Percentiles rank a stretch among this genome's conserved stretches.
Conservation (phyloP, 2,797 vertebrate genomes). For the Poeciliopsis gracilis region DNA sequence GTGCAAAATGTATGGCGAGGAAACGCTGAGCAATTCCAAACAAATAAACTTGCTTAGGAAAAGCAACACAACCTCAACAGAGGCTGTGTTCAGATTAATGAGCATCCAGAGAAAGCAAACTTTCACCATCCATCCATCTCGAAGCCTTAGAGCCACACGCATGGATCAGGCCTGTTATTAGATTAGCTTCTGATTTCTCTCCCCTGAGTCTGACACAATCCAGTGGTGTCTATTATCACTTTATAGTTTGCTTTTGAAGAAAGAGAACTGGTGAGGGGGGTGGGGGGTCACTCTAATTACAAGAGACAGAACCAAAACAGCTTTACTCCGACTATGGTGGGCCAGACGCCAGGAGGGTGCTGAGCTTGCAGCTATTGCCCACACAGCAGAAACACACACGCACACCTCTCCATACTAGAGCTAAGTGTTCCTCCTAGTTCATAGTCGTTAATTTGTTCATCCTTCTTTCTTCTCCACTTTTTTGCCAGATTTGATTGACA, state of each 20-base stretch:
- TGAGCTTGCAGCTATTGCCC: constrained; percentile 34
- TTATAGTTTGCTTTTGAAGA: constrained; percentile 52
- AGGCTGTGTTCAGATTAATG: constrained; percentile 37
- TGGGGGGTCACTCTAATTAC: constrained; percentile 44
- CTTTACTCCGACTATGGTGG: constrained; percentile 43
- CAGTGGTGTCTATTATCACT: constrained; percentile 55
- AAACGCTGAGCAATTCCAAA: background rate
- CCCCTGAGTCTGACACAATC: constrained; percentile 47
- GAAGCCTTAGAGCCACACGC: constrained; percentile 34
- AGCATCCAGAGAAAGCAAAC: constrained; percentile 28
- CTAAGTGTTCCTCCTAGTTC: background rate
- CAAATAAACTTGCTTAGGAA: constrained; percentile 20
- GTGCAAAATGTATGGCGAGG: constrained; percentile 25
- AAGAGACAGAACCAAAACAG: constrained; percentile 57
- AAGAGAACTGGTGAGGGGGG: constrained; percentile 16
- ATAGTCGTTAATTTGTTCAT: background rate
- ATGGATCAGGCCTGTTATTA: constrained; percentile 51
- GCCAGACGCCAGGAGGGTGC: constrained; percentile 40
- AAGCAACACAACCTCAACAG: constrained; percentile 19
- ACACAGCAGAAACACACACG: constrained; percentile 1
- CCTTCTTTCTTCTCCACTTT: background rate
- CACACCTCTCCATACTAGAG: background rate
- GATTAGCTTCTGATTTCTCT: constrained; percentile 63
- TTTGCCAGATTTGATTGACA: background rate
- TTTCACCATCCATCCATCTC: constrained; percentile 28